Conservation (phyloP, 2,113 vertebrate species). For the Daboia siamensis region DNA sequence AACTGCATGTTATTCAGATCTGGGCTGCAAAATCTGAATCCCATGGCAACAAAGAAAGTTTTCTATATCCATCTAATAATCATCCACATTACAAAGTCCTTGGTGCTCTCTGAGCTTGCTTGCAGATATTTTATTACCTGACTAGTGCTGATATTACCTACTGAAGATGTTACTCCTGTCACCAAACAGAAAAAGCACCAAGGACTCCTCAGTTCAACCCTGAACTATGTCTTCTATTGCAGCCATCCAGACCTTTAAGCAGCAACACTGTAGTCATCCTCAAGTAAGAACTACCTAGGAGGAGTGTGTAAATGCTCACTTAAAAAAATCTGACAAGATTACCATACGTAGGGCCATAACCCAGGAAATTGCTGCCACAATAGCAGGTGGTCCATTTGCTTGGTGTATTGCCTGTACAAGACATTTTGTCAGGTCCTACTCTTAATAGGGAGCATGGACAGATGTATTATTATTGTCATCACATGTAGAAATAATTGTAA, state of each 20-base stretch:
- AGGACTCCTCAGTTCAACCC: not conserved
- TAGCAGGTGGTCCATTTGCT: slow-evolving; percentile 32
- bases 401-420: slow-evolving; percentile 20
- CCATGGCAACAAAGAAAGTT: not conserved
- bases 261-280: not conserved
- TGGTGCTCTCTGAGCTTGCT: not conserved
- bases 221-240: not conserved
- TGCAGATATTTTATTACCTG: not conserved
- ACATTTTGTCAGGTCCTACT: slow-evolving; percentile 27
- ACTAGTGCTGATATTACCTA: not conserved
- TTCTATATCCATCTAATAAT: not conserved
- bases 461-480: slow-evolving; percentile 41
- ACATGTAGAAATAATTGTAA: slow-evolving; percentile 14
- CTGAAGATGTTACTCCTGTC: not conserved
- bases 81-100: not conserved
- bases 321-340: not conserved
- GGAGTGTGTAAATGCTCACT: not conserved
- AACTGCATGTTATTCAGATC: not conserved
- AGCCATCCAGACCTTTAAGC: not conserved
- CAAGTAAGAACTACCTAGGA: not conserved
- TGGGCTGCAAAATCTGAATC: not conserved
- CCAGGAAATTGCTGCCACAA: not conserved
- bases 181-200: not conserved
- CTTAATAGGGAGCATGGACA: slow-evolving; percentile 43
- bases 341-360: not conserved